A percentile compares a stretch with the other conserved stretches of the same genome.
Evolutionary conservation across 2,888 invertebrate species (phyloP).

Genomic region (Glyphotaelius pellucidus): DNA sequence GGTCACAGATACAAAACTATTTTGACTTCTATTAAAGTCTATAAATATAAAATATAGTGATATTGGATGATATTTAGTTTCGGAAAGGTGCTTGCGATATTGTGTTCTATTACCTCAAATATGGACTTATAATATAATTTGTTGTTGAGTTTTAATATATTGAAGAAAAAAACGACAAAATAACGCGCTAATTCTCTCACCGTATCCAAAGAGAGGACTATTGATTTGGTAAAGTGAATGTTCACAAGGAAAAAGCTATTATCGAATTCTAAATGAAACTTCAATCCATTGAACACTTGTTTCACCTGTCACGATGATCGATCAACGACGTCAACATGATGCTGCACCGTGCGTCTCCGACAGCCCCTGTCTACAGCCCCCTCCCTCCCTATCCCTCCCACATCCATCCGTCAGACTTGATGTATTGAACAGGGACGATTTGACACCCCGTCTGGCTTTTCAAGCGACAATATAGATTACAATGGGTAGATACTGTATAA

Average conservation of each 20-base stretch:
- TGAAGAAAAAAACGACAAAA: no score
- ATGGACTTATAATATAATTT: background rate
- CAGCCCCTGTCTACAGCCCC: background rate
- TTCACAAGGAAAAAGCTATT: background rate
- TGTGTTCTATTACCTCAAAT: background rate
- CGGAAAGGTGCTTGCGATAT: background rate
- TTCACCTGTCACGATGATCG: slow-evolving; percentile 12
- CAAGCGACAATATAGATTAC: background rate
- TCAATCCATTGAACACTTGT: background rate
- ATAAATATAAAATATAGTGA: no score
- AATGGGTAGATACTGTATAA: background rate
- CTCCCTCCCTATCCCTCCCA: background rate
- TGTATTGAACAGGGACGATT: background rate
- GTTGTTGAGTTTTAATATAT: background rate
- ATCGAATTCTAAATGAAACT: background rate
- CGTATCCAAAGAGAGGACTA: no score
- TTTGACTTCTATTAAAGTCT: background rate
- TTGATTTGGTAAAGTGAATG: background rate
- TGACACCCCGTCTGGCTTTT: slow-evolving; percentile 3
- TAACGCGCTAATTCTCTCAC: no score
- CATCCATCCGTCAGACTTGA: background rate
- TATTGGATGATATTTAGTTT: background rate
- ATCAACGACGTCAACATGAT: slow-evolving; percentile 4
- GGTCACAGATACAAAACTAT: background rate
- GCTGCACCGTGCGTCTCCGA: background rate